phyloP scores from a whole-genome alignment of 2,888 invertebrate genomes.

The Drosophila mimica region DNA sequence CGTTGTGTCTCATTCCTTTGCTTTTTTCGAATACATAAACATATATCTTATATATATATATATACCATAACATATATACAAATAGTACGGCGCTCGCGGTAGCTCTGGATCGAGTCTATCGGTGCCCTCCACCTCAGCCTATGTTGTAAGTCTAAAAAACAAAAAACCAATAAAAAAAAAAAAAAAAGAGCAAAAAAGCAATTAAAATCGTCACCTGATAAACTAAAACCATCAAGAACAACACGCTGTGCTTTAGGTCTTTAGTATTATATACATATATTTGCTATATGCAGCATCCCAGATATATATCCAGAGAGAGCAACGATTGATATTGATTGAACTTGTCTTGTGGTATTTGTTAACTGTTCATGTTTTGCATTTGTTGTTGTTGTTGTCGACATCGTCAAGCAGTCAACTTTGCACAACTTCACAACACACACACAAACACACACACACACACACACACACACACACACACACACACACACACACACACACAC shows the following conservation, averaged over 20 bases:
- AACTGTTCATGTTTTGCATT: slow-evolving; percentile 47
- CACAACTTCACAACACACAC: slow-evolving; percentile 38
- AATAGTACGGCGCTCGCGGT: slow-evolving; percentile 86
- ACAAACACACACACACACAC: slow-evolving; percentile 14
- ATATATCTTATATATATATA: slow-evolving; percentile 20
- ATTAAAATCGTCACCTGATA: slow-evolving; percentile 24
- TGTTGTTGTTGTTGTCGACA: slow-evolving; percentile 55
- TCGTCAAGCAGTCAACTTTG: slow-evolving; percentile 48
- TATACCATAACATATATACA: slow-evolving; percentile 52
- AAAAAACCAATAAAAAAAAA: slow-evolving; percentile 36
- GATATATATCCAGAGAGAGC: slow-evolving; percentile 34
- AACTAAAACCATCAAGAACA: slow-evolving; percentile 30
- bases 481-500: slow-evolving; percentile 18
- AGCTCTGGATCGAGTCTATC: slow-evolving; percentile 93
- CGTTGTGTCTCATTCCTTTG: slow-evolving; percentile 48
- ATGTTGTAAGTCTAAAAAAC: slow-evolving; percentile 88
- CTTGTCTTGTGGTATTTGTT: slow-evolving; percentile 58
- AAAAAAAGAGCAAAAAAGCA: neutral
- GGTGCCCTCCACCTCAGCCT: slow-evolving; percentile 91
- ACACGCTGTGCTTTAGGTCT: slow-evolving; percentile 48
- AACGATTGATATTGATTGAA: slow-evolving; percentile 47
- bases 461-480: slow-evolving; percentile 17
- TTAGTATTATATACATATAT: slow-evolving; percentile 9
- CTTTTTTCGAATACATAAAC: slow-evolving; percentile 19
- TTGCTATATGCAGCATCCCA: slow-evolving; percentile 37